Evolutionary conservation across 1,140 invertebrate genomes (phyloP).

Genomic region (Neodiprion lecontei): DNA sequence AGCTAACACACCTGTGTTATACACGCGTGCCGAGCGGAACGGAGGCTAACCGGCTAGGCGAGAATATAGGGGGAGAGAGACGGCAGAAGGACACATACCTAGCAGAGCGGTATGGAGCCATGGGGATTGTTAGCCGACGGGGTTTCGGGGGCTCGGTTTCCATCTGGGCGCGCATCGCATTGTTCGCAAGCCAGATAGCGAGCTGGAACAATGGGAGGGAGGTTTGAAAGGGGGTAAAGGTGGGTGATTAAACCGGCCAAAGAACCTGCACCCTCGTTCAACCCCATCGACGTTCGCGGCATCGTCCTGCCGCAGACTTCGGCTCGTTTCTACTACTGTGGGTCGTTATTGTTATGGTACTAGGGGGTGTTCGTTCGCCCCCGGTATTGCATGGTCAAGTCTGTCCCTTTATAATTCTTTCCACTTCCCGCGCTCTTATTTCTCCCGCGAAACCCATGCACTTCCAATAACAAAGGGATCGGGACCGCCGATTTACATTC

Average conservation of each 20-base stretch:
- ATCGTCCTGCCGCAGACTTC: background rate
- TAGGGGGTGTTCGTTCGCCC: too few species aligned
- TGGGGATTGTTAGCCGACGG: background rate
- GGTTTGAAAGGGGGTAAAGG: background rate
- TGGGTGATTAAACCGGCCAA: conserved; percentile 1
- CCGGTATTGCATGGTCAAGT: too few species aligned
- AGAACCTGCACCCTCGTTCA: background rate
- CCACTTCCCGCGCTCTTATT: background rate
- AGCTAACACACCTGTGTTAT: too few species aligned
- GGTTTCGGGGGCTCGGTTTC: background rate
- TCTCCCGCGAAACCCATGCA: background rate
- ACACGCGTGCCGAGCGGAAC: too few species aligned
- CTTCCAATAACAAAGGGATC: background rate
- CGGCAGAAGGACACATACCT: background rate
- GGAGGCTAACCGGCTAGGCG: too few species aligned
- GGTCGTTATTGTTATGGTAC: background rate
- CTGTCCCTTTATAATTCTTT: too few species aligned
- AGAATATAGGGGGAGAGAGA: background rate
- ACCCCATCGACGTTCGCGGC: background rate
- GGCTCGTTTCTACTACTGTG: background rate
- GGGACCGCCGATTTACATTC: background rate
- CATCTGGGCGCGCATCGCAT: conserved; percentile 1
- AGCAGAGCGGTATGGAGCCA: background rate
- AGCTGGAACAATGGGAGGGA: background rate
- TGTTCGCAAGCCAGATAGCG: background rate